Percentiles rank a stretch among this genome's conserved stretches.
Conservation (phyloP, 2,888 invertebrate genomes). For the Idaea straminata region DNA sequence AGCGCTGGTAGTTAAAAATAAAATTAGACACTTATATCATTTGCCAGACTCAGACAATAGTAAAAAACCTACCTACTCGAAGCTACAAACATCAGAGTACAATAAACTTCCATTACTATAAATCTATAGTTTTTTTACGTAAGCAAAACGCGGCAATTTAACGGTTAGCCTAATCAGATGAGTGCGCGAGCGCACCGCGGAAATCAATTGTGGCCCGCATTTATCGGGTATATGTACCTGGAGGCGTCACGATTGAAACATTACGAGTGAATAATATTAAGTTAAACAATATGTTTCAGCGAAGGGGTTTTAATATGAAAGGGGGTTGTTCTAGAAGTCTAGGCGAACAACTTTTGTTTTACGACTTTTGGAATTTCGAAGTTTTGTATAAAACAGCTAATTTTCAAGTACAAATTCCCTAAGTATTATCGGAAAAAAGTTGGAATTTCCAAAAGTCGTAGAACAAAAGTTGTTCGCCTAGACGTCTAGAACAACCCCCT, state of each 20-base stretch:
- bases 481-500: no score
- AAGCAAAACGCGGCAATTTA: constrained; percentile 35
- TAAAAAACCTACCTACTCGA: neutral
- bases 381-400: no score
- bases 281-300: neutral
- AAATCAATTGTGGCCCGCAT: constrained; percentile 63
- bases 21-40: neutral
- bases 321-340: no score
- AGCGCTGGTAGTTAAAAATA: no score
- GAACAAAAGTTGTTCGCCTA: no score
- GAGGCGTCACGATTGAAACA: constrained; percentile 51
- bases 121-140: constrained; percentile 25
- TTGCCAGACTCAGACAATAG: neutral
- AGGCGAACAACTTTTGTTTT: no score
- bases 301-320: no score
- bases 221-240: constrained; percentile 48
- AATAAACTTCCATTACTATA: constrained; percentile 20
- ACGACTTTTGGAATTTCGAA: no score
- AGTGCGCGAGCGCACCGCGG: constrained; percentile 45
- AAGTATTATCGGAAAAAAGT: no score
- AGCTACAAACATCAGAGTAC: constrained; percentile 10
- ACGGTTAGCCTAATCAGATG: constrained; percentile 61
- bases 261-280: neutral
- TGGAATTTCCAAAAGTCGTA: no score
- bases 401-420: no score